These are phyloP conservation scores for Netelia virgata DNA, from an alignment of 2,888 invertebrate genomes.

Conservation along the genomic window DNA sequence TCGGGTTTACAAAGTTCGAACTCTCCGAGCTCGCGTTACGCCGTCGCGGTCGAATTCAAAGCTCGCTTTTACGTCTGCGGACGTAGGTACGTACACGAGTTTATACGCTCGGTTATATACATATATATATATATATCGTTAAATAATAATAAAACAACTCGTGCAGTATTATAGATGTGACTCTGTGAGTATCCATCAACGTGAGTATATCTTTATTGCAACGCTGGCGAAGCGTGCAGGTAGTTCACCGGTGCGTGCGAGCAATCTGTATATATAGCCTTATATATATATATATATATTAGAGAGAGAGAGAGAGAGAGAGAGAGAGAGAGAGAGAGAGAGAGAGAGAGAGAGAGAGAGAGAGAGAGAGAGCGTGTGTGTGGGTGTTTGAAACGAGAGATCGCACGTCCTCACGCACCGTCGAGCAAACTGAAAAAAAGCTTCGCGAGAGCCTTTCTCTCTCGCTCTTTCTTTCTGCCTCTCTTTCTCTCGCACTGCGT, in stretches of 20 bases:
- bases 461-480: neutral
- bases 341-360: too few relatives aligned
- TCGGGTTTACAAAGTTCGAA: neutral
- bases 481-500: neutral
- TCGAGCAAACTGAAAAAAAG: slow-evolving; percentile 57
- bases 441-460: slow-evolving; percentile 4
- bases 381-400: slow-evolving; percentile 31
- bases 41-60: slow-evolving; percentile 56
- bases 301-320: too few relatives aligned
- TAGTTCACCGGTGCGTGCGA: slow-evolving; percentile 52
- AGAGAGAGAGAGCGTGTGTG: too few relatives aligned
- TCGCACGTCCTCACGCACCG: slow-evolving; percentile 49
- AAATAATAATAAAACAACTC: slow-evolving; percentile 15
- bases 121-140: neutral
- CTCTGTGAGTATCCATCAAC: slow-evolving; percentile 40
- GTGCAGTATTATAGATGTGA: slow-evolving; percentile 21
- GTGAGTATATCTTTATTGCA: slow-evolving; percentile 21
- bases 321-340: too few relatives aligned
- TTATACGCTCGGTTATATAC: neutral
- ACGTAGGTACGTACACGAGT: neutral
- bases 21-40: slow-evolving; percentile 26
- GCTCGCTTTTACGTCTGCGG: slow-evolving; percentile 38
- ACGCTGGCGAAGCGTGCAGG: slow-evolving; percentile 52
- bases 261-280: slow-evolving; percentile 13
- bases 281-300: neutral